Conservation (phyloP, 2,113 vertebrate genomes). For the Nothocercus nigrocapillus region DNA sequence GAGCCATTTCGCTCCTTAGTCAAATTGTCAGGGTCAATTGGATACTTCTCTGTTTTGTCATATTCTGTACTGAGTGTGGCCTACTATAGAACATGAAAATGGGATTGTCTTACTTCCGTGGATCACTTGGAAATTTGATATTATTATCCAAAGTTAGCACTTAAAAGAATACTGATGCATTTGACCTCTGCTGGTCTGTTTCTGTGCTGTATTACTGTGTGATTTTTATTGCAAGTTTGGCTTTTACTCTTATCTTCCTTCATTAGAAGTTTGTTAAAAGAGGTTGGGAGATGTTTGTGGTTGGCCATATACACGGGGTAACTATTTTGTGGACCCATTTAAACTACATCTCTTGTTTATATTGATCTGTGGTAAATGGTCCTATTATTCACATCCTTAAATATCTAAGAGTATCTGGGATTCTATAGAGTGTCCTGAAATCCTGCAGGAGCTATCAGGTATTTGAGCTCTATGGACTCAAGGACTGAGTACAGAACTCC, state of each 20-base stretch:
- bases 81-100: not conserved
- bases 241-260: not conserved
- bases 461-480: not conserved
- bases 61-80: not conserved
- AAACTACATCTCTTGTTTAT: not conserved
- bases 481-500: rapidly evolving
- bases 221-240: not conserved
- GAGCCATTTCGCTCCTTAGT: not conserved
- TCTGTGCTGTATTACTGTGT: not conserved
- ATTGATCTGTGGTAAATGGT: not conserved
- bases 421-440: not conserved
- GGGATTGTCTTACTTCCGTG: not conserved
- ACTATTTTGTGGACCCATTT: not conserved
- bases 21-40: not conserved
- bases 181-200: not conserved
- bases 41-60: not conserved
- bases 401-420: not conserved
- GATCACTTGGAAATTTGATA: not conserved
- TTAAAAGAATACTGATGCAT: not conserved
- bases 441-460: not conserved
- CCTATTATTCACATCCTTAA: not conserved
- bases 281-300: not conserved
- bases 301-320: not conserved
- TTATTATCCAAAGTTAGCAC: too few relatives aligned
- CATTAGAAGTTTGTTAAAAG: not conserved